These are phyloP conservation scores for Paramormyrops hopkinsi DNA, from an alignment of 2,797 vertebrate species.

Conservation along the genomic window DNA sequence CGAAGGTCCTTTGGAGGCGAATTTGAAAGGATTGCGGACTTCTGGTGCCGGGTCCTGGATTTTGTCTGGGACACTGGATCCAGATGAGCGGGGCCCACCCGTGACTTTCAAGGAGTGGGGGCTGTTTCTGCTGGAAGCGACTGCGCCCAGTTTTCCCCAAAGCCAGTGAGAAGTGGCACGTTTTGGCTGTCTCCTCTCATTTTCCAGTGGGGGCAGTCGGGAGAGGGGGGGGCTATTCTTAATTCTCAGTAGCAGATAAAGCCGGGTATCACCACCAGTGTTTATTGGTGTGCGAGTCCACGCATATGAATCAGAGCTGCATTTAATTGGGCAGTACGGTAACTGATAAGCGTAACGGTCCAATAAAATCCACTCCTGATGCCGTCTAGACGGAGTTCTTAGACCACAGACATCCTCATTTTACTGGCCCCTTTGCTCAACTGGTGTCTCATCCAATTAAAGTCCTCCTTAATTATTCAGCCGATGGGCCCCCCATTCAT, in stretches of 20 bases:
- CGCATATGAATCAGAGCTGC: not conserved
- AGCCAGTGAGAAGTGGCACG: not conserved
- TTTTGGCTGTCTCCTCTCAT: not conserved
- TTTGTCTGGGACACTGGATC: not conserved
- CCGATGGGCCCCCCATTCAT: constrained; percentile 11
- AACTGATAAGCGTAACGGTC: not conserved
- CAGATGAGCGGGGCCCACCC: not conserved
- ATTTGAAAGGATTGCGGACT: not conserved
- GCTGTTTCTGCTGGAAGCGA: not conserved
- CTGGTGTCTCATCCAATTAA: constrained; percentile 16
- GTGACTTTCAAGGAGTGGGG: not conserved
- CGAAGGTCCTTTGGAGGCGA: not conserved
- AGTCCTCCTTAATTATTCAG: constrained; percentile 15
- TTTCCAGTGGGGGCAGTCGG: not conserved
- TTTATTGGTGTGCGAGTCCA: not conserved
- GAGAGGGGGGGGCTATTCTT: not conserved
- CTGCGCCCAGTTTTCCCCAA: not conserved
- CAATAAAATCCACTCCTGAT: constrained; percentile 20
- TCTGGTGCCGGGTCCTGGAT: not conserved
- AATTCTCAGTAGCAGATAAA: not conserved
- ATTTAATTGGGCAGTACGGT: not conserved
- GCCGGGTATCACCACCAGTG: not conserved
- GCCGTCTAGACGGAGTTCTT: constrained; percentile 24
- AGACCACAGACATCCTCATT: not conserved
- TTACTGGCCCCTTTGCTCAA: constrained; percentile 14